Base-by-base conservation (phyloP, 2,888 invertebrate species). In the Diadromus collaris region DNA sequence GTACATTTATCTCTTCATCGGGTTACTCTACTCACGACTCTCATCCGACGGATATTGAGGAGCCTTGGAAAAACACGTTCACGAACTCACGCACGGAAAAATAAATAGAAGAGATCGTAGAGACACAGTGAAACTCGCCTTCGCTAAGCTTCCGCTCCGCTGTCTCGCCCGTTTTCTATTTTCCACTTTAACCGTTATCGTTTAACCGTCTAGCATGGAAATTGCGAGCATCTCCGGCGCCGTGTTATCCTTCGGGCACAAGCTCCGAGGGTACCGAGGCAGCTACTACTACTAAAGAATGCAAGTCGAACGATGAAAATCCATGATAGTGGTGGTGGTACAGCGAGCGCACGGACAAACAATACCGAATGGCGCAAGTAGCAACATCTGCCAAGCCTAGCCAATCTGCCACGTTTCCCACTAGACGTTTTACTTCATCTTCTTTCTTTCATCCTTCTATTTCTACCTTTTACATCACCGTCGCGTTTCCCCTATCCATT, bases 321-420 rank as follows among this genome's bases (percentile, higher is more conserved):
- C 34, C 27, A 34, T 32, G 51, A 10, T 46, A 46, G 44, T 7
- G 29, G 38, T 7, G 29, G 38, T 51, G 10, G 44, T 56, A 56
- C 44, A 41, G 56, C 10, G 29, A 7, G 41, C 29, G 24, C 65
- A 56, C 58, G 32, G n/a, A 51, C 29, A 29, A 32, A 27, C 56
- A 54, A 38, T 67, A 24, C 56, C 44, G 46, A 60, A 46, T 38
- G n/a, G 24, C 61, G 54, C 67, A 51, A 64, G 68, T 68, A 69
- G 82, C 58, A 79, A 77, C 79, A 83, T 81, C 69, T 81, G 82
- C 81, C 78, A 82, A 81, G 69, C 69, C 75, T 75, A 51, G 41
- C 76, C 74, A 71, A 75, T 76, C 44, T 48, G 27, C 60, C 41
- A 67, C 70, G 58, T 70, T 78, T 51, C 67, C 58, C 75, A 70